Base-by-base conservation (phyloP, 1,140 invertebrate genomes). In the Dryas iulia region DNA sequence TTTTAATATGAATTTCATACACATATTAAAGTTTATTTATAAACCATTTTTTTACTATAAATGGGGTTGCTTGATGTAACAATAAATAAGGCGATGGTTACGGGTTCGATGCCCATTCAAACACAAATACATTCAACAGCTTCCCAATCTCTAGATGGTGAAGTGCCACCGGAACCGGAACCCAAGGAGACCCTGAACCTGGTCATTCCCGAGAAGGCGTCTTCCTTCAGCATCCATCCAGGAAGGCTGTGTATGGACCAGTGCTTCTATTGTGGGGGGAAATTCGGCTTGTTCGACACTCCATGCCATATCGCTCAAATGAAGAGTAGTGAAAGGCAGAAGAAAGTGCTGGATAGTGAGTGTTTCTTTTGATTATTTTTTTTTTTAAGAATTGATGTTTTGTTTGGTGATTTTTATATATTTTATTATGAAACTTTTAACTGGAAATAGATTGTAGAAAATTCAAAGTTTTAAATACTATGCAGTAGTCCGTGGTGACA, bases 301-400 rank as follows among this genome's bases (percentile, higher is more conserved):
- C 96, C 96, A 0, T 96, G 96, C 90, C 96, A 97, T 83, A 94
- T 97, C 31, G 96, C 96, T 0, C 96, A 97, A 84, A 95, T 97
- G 84, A 97, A 97, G 80, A 96, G 95, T 26, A 91, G 94, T 7
- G 96, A 97, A 58, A 91, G 95, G 31, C 95, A 96, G 80, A 94
- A 95, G 77, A 96, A 96, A 81, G 96, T 96, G 35, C 86, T 97
- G 69, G 93, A 93, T 54, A 93, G 95, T 95, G 86, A 92, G 89
- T 87, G 58, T 24, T 39, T n/a, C n/a, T 10, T 14, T 39, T 24
- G 92, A 86, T 86, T 56, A 12, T 39, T 21, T 52, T 54, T 39
- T 31, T 31, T 33, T 23, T 53, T 30, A 56, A 47, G n/a, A 58
- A 28, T 59, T 12, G n/a, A 33, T 3, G 5, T 58, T 39, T 21